Base-by-base conservation (phyloP, 2,888 invertebrate genomes). In the Cremastinae sp. region DNA sequence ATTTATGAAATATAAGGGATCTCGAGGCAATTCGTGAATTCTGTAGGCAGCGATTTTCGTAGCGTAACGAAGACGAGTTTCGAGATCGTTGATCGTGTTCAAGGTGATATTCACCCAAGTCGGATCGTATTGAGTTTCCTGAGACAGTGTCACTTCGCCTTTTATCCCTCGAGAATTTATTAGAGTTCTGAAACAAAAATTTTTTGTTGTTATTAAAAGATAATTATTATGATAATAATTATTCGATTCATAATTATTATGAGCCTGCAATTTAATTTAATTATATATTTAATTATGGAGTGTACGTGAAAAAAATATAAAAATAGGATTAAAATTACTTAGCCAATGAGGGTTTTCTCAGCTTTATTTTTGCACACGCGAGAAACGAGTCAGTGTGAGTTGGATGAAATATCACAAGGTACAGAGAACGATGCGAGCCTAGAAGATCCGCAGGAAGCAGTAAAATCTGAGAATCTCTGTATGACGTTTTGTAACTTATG, bases 81-180 rank as follows among this genome's bases (percentile, higher is more conserved):
- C 94, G 69, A 94, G 91, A 81, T 94, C 92, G 55, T 93, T 92
- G 0, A 95, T 90, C 0, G 95, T 92, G 0, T 91, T 91, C 28
- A 95, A 88, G 43, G 94, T 93, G 83, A 97, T 94, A 85, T 93
- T 94, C 0, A 95, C 90, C 91, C 95, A 95, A 0, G 96, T 96
- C 0, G 96, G 95, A 88, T 97, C 95, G 87, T 95, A 96, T 20
- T 94, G 94, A 0, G 96, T 96, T 37, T 94, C 93, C 89, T 97
- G 97, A 0, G 91, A 92, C 75, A 98, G 92, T 8, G 93, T 93
- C 1, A 98, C 91, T 62, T 94, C 93, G 0, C 97, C 97, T 84
- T 93, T 93, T 18, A 97, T 94, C 2, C 97, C 97, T 47, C 94
- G 93, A 69, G 94, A 92, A 89, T 95, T 94, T 22, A 96, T 92